Evolutionary conservation across 2,888 invertebrate genomes (phyloP), one percentile per base, ranked within the genome.

Genomic region (Beris chalybata): DNA sequence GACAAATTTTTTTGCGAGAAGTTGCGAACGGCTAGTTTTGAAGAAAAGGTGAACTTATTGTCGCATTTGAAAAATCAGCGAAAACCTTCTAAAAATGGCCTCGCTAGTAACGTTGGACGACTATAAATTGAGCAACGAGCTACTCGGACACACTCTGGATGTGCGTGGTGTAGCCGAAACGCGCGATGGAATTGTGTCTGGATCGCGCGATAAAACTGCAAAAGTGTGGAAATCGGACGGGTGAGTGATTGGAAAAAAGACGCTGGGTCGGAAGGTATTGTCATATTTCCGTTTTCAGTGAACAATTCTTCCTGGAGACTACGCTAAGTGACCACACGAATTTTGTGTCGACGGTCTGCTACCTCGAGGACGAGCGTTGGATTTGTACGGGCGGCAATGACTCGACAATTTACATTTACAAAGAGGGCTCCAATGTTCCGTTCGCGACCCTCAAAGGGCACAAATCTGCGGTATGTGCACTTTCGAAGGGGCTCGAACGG

Each of bases 301-400:
- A 38, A 5, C 30, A 12, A 53, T 5, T 22, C 74, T 80, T 83
- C 7, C 87, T 88, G 74, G 83, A 85, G 11, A 85, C 88, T 61
- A 88, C 89, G 0, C 86, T 90, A 73, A 85, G 84, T 74, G 93
- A 93, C 31, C 95, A 96, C 76, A 86, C 85, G 63, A 93, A 93
- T 77, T 97, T 93, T 78, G 92, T 97, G 0, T 89, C 90, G 0
- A 87, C 89, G 72, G 89, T 95, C 1, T 89, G 90, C 75, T 89
- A 89, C 76, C 76, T 94, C 72, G 88, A 90, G 54, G 82, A 86
- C 75, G 91, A 92, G 0, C 86, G 89, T 67, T 82, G 93, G 66
- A 89, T 97, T 63, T 82, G 93, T 64, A 94, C 95, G 4, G 96
- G 95, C 15, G 92, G 95, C 74, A 92, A 95, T 80, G 97, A 97